A percentile compares a stretch with the other conserved stretches of the same genome.
Evolutionary conservation across 2,888 invertebrate species (phyloP).

Genomic region (Hylaea fasciaria): DNA sequence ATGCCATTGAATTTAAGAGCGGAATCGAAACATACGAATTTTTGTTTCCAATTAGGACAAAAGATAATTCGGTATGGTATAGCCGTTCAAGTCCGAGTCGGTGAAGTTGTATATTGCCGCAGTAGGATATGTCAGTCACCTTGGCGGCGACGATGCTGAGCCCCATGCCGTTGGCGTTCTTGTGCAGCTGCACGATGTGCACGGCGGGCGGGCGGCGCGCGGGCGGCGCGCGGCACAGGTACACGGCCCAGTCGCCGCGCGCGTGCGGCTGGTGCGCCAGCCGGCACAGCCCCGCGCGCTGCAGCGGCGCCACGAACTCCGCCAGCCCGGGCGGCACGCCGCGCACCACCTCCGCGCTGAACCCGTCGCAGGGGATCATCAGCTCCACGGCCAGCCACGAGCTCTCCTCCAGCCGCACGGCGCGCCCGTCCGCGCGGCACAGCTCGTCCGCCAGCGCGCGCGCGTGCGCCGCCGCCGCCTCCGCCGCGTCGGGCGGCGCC

Average conservation of each 20-base stretch:
- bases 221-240: slow-evolving; percentile 90
- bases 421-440: slow-evolving; percentile 95
- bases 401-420: slow-evolving; percentile 96
- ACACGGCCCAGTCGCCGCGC: slow-evolving; percentile 97
- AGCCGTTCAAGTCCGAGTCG: too few relatives aligned
- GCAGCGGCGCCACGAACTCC: slow-evolving; percentile 93
- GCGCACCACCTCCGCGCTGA: slow-evolving; percentile 97
- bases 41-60: too few relatives aligned
- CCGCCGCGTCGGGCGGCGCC: slow-evolving; percentile 85
- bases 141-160: slow-evolving; percentile 99
- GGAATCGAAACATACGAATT: too few relatives aligned
- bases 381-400: slow-evolving; percentile 95
- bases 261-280: slow-evolving; percentile 96
- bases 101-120: too few relatives aligned
- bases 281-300: slow-evolving; percentile 94
- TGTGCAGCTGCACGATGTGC: slow-evolving; percentile 94
- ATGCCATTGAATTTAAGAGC: too few relatives aligned
- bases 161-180: slow-evolving; percentile 98
- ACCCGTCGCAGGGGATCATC: slow-evolving; percentile 98
- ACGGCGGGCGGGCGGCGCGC: slow-evolving; percentile 85
- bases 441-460: slow-evolving; percentile 96
- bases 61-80: too few relatives aligned
- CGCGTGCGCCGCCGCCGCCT: slow-evolving; percentile 90
- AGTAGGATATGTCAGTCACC: too few relatives aligned
- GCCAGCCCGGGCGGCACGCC: slow-evolving; percentile 97